phyloP scores from a whole-genome alignment of 2,113 vertebrate genomes.

The Oryzias woworae region DNA sequence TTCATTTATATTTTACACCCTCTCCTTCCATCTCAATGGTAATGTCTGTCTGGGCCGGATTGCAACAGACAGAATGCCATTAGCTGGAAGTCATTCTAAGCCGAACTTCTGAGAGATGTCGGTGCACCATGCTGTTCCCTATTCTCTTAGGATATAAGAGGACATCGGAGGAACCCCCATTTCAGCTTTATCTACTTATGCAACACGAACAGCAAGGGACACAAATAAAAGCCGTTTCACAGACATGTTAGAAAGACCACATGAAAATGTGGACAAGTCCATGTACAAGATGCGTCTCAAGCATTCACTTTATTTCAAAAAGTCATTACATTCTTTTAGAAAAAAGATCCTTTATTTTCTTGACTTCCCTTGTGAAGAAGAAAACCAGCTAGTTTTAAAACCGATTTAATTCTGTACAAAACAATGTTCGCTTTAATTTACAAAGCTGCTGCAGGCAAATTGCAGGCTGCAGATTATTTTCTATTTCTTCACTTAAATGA shows the following conservation, averaged over 20 bases:
- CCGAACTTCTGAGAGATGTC: constrained; percentile 50
- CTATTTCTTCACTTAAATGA: constrained; percentile 35
- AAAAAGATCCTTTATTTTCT: too few species aligned
- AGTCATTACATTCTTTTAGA: too few species aligned
- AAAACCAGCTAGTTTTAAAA: too few species aligned
- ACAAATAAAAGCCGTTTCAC: too few species aligned
- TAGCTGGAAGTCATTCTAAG: constrained; percentile 53
- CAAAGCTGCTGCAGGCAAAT: constrained; percentile 7
- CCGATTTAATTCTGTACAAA: constrained; percentile 3
- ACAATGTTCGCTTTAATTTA: constrained; percentile 1
- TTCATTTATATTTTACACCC: constrained; percentile 72
- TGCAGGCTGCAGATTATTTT: not conserved
- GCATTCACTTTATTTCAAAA: too few species aligned
- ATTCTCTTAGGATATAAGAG: constrained; percentile 53
- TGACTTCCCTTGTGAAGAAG: too few species aligned
- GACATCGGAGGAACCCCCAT: constrained; percentile 30
- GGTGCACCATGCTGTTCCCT: constrained; percentile 19
- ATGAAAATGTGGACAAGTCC: too few species aligned
- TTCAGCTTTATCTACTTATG: not conserved
- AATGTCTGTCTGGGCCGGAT: constrained; percentile 43
- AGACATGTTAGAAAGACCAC: too few species aligned
- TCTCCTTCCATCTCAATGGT: constrained; percentile 57
- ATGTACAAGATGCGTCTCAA: too few species aligned
- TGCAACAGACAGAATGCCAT: constrained; percentile 60
- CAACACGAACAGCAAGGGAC: not conserved